A percentile compares a stretch with the other conserved stretches of the same genome.
These are phyloP conservation scores for Frieseomelitta varia DNA, from an alignment of 1,140 invertebrate genomes.

Conservation along the genomic window DNA sequence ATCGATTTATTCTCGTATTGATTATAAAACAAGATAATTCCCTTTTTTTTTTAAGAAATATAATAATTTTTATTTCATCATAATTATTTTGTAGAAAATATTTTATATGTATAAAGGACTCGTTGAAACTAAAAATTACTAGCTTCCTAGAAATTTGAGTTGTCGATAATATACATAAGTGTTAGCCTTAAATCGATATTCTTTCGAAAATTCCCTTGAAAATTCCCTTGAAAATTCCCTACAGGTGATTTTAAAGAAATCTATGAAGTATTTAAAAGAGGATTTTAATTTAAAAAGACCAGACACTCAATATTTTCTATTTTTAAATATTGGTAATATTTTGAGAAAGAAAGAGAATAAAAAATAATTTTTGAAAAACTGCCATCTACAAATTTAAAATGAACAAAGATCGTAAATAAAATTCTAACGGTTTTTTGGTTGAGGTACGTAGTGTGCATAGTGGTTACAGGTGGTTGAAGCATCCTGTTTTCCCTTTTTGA, in stretches of 20 bases:
- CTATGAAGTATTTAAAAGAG: background rate
- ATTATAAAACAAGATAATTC: background rate
- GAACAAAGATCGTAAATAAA: constrained; percentile 30
- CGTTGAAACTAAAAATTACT: background rate
- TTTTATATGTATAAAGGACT: background rate
- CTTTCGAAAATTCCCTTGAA: background rate
- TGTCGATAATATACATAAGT: background rate
- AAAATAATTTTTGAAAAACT: background rate
- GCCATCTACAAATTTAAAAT: constrained; percentile 16
- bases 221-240: background rate
- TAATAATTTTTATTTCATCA: background rate
- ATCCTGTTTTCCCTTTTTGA: background rate
- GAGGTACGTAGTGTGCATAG: background rate
- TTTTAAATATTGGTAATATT: background rate
- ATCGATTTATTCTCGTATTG: no score
- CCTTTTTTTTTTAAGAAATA: background rate
- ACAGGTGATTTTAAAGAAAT: background rate
- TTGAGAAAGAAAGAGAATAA: background rate
- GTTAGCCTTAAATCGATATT: background rate
- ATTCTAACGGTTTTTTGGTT: constrained; percentile 1
- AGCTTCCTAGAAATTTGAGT: background rate
- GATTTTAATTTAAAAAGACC: background rate
- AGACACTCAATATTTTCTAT: background rate
- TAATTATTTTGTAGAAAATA: background rate
- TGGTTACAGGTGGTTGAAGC: constrained; percentile 43